These are phyloP conservation scores for Strigamia transsilvanica DNA, from an alignment of 2,888 invertebrate genomes.

Conservation along the genomic window DNA sequence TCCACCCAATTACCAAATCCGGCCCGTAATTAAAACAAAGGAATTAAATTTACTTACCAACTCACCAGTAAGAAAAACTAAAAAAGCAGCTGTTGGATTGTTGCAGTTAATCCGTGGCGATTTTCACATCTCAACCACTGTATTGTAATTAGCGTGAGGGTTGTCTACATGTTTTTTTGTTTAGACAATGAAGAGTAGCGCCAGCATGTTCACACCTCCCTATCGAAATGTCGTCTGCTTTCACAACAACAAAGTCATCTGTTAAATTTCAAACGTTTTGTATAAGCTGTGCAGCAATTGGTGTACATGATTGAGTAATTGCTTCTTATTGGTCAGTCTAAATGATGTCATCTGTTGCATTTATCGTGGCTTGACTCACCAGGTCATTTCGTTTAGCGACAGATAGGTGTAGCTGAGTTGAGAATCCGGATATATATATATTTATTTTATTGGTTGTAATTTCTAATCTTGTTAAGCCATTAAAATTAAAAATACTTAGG, in stretches of 20 bases:
- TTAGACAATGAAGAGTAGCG: neutral
- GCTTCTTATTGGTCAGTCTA: neutral
- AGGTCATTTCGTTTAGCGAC: neutral
- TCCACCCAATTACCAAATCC: too few relatives aligned
- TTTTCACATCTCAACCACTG: too few relatives aligned
- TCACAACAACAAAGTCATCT: neutral
- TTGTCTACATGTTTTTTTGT: neutral
- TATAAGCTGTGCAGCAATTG: neutral
- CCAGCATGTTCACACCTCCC: neutral
- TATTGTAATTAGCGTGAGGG: too few relatives aligned
- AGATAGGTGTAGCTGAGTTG: neutral
- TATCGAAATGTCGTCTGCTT: conserved; percentile 35
- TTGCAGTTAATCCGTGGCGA: too few relatives aligned
- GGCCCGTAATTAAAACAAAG: neutral
- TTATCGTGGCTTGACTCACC: neutral
- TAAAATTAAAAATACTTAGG: too few relatives aligned
- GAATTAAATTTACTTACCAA: conserved; percentile 17
- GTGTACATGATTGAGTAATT: neutral
- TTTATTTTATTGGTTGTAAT: too few relatives aligned
- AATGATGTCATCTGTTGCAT: neutral
- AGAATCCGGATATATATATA: conserved; percentile 6
- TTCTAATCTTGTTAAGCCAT: too few relatives aligned
- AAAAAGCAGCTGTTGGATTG: too few relatives aligned
- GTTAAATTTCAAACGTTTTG: neutral
- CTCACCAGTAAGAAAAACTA: conserved; percentile 7